Percentiles rank a stretch among this genome's conserved stretches.
Evolutionary conservation across 2,888 invertebrate species (phyloP).

Genomic region (Drosophila conformis): DNA sequence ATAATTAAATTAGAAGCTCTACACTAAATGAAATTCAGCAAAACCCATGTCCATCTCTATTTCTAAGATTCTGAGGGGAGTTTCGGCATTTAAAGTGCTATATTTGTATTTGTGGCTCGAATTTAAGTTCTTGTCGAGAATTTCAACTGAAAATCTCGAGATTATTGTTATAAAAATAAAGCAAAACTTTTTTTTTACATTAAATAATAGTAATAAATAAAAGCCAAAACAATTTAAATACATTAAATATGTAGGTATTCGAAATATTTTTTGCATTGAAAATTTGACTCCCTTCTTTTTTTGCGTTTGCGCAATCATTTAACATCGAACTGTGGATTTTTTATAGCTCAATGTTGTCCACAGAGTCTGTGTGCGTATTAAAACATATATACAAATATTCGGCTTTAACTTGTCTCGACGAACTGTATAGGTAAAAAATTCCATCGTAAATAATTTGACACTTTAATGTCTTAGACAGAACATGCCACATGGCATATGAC

Average conservation of each 20-base stretch:
- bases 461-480: slow-evolving; percentile 38
- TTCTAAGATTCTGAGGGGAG: neutral
- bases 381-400: slow-evolving; percentile 13
- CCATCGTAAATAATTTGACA: slow-evolving; percentile 67
- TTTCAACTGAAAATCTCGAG: slow-evolving; percentile 8
- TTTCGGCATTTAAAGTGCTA: neutral
- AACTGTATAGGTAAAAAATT: slow-evolving; percentile 52
- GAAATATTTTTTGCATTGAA: slow-evolving; percentile 25
- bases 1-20: slow-evolving; percentile 61
- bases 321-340: slow-evolving; percentile 61
- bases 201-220: slow-evolving; percentile 36
- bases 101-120: neutral
- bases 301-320: slow-evolving; percentile 55
- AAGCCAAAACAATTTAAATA: slow-evolving; percentile 12
- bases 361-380: slow-evolving; percentile 12
- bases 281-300: slow-evolving; percentile 26
- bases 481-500: slow-evolving; percentile 42
- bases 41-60: slow-evolving; percentile 9
- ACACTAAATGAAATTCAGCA: slow-evolving; percentile 46
- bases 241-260: neutral
- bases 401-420: slow-evolving; percentile 5
- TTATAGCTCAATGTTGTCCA: slow-evolving; percentile 50
- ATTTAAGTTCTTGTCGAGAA: neutral
- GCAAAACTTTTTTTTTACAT: slow-evolving; percentile 38
- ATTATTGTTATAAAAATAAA: neutral